phyloP scores from a whole-genome alignment of 2,113 vertebrate genomes.

The Cryptotis parvus region DNA sequence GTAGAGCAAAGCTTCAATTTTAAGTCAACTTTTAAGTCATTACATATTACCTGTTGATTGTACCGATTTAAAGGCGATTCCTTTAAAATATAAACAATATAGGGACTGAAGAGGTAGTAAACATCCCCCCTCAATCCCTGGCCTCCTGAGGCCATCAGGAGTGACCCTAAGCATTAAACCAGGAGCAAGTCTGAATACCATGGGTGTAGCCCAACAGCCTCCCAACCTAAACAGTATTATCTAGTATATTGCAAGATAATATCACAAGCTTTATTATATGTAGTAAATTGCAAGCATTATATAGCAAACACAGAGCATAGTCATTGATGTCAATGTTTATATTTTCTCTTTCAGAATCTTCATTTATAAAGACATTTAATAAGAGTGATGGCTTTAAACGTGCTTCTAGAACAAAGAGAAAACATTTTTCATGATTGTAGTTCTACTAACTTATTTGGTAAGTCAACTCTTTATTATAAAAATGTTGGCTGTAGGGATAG shows the following conservation, averaged over 20 bases:
- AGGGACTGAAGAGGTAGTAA: too few species aligned
- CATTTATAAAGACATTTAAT: slow-evolving; percentile 15
- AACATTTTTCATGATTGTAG: slow-evolving; percentile 63
- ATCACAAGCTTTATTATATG: too few species aligned
- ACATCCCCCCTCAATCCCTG: too few species aligned
- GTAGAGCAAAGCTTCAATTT: neutral
- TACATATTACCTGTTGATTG: neutral
- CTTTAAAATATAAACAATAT: slow-evolving; percentile 9
- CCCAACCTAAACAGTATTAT: neutral
- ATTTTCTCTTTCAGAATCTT: slow-evolving; percentile 14
- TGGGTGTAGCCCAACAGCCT: too few species aligned
- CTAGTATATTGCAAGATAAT: too few species aligned
- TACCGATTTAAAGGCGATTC: neutral
- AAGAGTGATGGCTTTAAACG: slow-evolving; percentile 82
- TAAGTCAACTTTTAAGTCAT: neutral
- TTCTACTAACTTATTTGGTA: slow-evolving; percentile 85
- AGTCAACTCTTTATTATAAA: slow-evolving; percentile 67
- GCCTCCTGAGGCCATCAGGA: too few species aligned
- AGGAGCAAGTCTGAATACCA: too few species aligned
- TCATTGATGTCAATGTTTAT: neutral
- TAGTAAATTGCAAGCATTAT: neutral
- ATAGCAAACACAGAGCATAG: neutral
- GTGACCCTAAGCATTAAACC: too few species aligned
- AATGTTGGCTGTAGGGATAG: too few species aligned
- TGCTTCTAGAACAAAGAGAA: slow-evolving; percentile 71